Evolutionary conservation across 1,140 invertebrate species (phyloP), one percentile per base, ranked within the genome.

Genomic region (Cydia strobilella): DNA sequence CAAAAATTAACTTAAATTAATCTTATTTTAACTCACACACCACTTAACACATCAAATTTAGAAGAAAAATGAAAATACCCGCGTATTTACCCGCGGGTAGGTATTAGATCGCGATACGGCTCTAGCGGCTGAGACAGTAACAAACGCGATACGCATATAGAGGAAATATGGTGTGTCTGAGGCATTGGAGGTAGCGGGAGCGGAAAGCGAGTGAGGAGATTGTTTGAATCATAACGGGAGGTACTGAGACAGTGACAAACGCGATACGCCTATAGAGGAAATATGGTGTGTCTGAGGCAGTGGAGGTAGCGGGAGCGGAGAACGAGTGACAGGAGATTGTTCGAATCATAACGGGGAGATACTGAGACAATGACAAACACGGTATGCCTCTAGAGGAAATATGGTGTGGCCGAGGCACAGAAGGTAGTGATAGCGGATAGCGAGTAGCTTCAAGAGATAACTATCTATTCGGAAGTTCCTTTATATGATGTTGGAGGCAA

Each of bases 291-390:
- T 5, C 31, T n/a, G 39, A 20, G 20, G 31, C 12, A 42, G 20
- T 18, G 62, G 23, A 27, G 23, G 27, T 10, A 65, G 62, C 62
- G 62, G 25, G 62, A 13, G 62, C 62, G 27, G 27, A 13, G 13
- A 63, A 18, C 18, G 20, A 23, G 51, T 27, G 25, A 27, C 25
- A 27, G 72, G 48, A 25, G 59, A 73, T 73, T 73, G 72, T 73
- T 73, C 72, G 42, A 73, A 73, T 73, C 72, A 73, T 73, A 73
- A 73, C 72, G 23, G 45, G 25, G 72, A 73, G 72, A 73, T 73
- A 73, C 45, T 20, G 72, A 3, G 25, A 73, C 72, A 73, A 48
- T 73, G 72, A 73, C 48, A 73, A 73, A 73, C 72, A 48, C 13
- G 45, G 20, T 31, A 31, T 27, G 72, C 45, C 72, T 73, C 72